Evolutionary conservation across 2,113 vertebrate species (phyloP).

Genomic region (Phoxinus phoxinus): DNA sequence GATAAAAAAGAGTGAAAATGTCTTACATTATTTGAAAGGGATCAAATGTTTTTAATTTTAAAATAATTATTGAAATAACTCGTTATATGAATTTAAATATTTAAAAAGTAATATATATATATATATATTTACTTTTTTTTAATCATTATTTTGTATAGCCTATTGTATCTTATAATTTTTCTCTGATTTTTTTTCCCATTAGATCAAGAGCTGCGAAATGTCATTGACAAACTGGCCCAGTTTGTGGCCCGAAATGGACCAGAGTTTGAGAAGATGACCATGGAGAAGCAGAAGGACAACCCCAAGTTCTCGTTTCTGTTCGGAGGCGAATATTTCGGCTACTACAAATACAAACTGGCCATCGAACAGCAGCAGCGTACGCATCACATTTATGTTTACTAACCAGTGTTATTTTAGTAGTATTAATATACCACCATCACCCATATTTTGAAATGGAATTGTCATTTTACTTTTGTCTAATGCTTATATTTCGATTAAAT

Average conservation of each 20-base stretch:
- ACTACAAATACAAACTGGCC: conserved; percentile 96
- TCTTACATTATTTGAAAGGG: neutral
- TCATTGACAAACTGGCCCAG: conserved; percentile 97
- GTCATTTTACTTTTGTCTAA: neutral
- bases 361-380: conserved; percentile 92
- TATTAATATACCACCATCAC: neutral
- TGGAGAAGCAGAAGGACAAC: conserved; percentile 99
- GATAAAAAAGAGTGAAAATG: neutral
- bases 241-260: conserved; percentile 97
- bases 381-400: conserved; percentile 46
- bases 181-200: conserved; percentile 34
- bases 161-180: neutral
- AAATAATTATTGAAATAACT: neutral
- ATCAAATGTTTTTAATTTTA: too few relatives aligned
- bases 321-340: conserved; percentile 94
- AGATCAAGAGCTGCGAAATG: conserved; percentile 98
- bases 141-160: neutral
- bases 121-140: neutral
- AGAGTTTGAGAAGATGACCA: conserved; percentile 99
- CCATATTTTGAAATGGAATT: neutral
- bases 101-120: neutral
- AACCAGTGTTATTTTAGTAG: neutral
- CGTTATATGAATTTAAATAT: neutral
- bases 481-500: neutral
- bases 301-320: conserved; percentile 97